These are phyloP conservation scores for Mystacornis crossleyi DNA, from an alignment of 2,113 vertebrate genomes.

Conservation along the genomic window DNA sequence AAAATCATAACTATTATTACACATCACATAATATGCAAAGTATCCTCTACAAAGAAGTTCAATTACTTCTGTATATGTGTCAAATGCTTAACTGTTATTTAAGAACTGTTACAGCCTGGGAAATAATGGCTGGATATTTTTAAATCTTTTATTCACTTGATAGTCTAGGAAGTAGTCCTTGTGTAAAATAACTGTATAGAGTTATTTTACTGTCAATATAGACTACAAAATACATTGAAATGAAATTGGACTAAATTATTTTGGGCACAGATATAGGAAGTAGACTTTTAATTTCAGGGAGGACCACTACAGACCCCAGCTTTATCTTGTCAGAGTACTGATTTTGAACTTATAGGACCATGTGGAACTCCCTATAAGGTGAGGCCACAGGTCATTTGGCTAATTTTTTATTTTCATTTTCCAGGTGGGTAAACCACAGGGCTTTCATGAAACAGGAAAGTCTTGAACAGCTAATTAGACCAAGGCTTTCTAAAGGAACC, in stretches of 20 bases:
- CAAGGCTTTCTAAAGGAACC: background rate
- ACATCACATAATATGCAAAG: background rate
- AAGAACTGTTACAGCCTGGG: background rate
- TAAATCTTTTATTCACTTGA: background rate
- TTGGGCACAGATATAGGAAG: background rate
- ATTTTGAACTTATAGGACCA: background rate
- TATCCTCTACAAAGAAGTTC: background rate
- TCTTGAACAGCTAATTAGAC: background rate
- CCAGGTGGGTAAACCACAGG: background rate
- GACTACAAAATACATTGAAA: background rate
- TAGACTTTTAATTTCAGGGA: background rate
- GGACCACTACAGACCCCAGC: background rate
- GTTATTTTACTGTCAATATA: background rate
- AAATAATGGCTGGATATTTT: background rate
- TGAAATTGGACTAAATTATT: background rate
- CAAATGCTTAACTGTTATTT: background rate
- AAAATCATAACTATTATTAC: background rate
- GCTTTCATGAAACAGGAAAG: background rate
- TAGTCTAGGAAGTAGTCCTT: background rate
- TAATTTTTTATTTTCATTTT: background rate
- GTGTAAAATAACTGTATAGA: background rate
- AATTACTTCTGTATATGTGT: background rate
- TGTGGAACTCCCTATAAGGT: background rate
- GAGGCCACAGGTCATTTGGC: background rate
- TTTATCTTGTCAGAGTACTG: background rate